Conservation (phyloP, 2,888 invertebrate genomes). For the Thymelicus sylvestris region DNA sequence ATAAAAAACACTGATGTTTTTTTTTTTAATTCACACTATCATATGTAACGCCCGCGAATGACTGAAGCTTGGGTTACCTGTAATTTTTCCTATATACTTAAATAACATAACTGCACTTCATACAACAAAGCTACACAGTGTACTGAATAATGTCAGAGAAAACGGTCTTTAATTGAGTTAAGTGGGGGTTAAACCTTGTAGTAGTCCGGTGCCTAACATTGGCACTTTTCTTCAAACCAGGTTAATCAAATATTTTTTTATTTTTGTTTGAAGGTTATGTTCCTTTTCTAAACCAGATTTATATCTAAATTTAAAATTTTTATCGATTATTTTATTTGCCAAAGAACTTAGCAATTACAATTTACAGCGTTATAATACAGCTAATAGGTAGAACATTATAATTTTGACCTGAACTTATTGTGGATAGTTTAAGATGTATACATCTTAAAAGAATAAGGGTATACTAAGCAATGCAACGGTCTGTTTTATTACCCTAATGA, state of each 20-base stretch:
- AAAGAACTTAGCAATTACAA: too few species aligned
- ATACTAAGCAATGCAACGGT: too few species aligned
- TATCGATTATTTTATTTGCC: too few species aligned
- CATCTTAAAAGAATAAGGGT: too few species aligned
- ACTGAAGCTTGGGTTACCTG: constrained; percentile 13
- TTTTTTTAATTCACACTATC: constrained; percentile 1
- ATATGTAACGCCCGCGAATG: neutral
- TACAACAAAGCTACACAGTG: constrained; percentile 14
- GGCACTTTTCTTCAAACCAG: constrained; percentile 16
- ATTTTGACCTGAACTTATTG: too few species aligned
- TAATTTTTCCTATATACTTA: constrained; percentile 18
- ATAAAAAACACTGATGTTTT: constrained; percentile 2
- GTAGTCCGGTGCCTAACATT: constrained; percentile 10
- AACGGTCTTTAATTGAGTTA: constrained; percentile 5
- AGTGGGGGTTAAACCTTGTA: constrained; percentile 29
- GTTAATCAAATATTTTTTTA: constrained; percentile 23
- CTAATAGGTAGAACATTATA: too few species aligned
- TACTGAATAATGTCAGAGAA: constrained; percentile 26
- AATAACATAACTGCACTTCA: constrained; percentile 13
- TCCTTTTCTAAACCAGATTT: neutral
- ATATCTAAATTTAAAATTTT: too few species aligned
- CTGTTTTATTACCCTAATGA: too few species aligned
- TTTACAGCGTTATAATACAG: too few species aligned
- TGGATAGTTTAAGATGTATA: too few species aligned
- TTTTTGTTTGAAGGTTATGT: constrained; percentile 5